These are phyloP conservation scores for Acropternis orthonyx DNA, from an alignment of 2,797 vertebrate genomes.

Conservation along the genomic window DNA sequence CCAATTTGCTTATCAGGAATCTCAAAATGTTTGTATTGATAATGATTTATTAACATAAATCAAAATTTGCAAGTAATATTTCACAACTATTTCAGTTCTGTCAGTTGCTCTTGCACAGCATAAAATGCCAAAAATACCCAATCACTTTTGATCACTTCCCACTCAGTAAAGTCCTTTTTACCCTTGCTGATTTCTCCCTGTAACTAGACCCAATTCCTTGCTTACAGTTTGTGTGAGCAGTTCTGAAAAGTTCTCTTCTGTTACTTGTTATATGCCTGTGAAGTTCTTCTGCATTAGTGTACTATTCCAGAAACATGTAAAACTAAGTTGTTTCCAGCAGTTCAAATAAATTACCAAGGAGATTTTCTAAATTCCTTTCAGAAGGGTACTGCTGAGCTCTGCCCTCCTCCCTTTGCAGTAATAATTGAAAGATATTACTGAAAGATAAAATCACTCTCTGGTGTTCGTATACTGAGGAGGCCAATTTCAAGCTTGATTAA, in stretches of 20 bases:
- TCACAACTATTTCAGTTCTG: neutral
- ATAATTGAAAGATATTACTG: neutral
- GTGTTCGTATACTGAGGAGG: neutral
- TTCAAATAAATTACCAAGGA: conserved; percentile 2
- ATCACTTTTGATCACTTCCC: neutral
- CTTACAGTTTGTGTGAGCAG: neutral
- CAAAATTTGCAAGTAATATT: neutral
- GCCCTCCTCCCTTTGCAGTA: neutral
- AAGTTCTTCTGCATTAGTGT: neutral
- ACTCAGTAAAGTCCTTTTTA: neutral
- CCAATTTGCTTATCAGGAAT: neutral
- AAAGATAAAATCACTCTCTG: conserved; percentile 4
- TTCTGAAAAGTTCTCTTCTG: neutral
- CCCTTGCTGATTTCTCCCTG: neutral
- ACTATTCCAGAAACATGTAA: neutral
- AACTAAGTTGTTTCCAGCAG: neutral
- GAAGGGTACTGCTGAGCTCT: neutral
- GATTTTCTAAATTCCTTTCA: conserved; percentile 38
- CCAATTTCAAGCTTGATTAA: conserved; percentile 5
- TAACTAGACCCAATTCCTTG: neutral
- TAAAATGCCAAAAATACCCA: neutral
- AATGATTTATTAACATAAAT: neutral
- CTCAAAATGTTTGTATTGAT: neutral
- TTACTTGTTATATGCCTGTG: neutral
- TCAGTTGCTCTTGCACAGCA: neutral